These are phyloP conservation scores for Dermolepida albohirtum DNA, from an alignment of 2,888 invertebrate genomes.

Conservation along the genomic window DNA sequence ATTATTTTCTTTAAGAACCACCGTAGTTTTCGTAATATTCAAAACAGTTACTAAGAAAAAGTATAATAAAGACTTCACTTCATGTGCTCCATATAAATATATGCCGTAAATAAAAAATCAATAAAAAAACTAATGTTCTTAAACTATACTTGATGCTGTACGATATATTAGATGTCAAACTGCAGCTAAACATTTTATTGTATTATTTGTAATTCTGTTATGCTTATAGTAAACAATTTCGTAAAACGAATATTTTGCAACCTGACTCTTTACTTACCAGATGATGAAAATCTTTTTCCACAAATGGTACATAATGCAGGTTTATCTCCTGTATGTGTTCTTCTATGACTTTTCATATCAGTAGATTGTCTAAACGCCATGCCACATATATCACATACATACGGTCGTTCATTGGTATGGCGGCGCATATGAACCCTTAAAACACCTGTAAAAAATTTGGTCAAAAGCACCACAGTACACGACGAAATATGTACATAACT, in stretches of 20 bases:
- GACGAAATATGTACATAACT: constrained; percentile 7
- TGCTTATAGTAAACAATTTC: constrained; percentile 6
- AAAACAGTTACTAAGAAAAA: too few species aligned
- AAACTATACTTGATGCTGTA: too few species aligned
- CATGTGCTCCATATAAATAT: too few species aligned
- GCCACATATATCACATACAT: constrained; percentile 54
- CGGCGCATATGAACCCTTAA: constrained; percentile 51
- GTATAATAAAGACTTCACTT: too few species aligned
- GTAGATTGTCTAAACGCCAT: constrained; percentile 51
- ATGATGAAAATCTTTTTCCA: constrained; percentile 59
- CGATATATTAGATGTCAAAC: too few species aligned
- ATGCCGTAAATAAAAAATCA: too few species aligned
- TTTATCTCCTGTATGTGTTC: constrained; percentile 50
- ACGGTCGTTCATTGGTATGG: constrained; percentile 53
- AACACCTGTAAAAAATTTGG: constrained; percentile 44
- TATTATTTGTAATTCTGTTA: background rate
- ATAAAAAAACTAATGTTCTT: too few species aligned
- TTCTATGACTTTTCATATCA: constrained; percentile 51
- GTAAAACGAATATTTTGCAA: background rate
- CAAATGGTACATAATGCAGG: constrained; percentile 51
- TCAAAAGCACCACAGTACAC: background rate
- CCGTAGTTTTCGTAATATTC: too few species aligned
- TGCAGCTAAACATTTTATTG: background rate
- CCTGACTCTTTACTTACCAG: constrained; percentile 50
- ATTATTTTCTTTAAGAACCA: too few species aligned